phyloP scores from a whole-genome alignment of 2,797 vertebrate genomes.

The Parotocinclus haroldoi region DNA sequence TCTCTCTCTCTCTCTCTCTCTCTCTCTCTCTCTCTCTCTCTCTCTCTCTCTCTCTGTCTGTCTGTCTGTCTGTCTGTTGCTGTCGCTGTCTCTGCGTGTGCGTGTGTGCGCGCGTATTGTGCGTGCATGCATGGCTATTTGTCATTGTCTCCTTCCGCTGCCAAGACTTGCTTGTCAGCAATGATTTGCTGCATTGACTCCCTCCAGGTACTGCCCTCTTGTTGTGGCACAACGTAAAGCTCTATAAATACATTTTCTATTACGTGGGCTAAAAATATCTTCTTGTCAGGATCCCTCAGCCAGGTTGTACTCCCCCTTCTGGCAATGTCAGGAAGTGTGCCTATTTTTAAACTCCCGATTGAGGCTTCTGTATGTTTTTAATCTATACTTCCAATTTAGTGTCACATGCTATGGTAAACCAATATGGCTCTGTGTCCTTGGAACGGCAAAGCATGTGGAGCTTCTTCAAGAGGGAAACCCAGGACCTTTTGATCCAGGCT shows the following conservation, averaged over 20 bases:
- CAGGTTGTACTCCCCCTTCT: conserved; percentile 38
- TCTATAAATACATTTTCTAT: conserved; percentile 58
- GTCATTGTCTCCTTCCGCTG: conserved; percentile 30
- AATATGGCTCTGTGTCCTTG: conserved; percentile 18
- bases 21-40: too few relatives aligned
- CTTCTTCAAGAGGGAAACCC: neutral
- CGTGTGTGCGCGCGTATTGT: neutral
- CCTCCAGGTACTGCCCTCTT: conserved; percentile 39
- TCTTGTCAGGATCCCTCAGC: conserved; percentile 32
- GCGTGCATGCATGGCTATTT: conserved; percentile 5
- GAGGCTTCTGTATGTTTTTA: conserved; percentile 8
- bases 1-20: too few relatives aligned
- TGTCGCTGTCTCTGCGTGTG: conserved; percentile 20
- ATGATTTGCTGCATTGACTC: conserved; percentile 50
- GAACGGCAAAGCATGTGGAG: conserved; percentile 10
- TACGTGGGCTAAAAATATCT: conserved; percentile 55
- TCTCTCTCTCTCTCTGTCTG: too few relatives aligned
- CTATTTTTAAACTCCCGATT: neutral
- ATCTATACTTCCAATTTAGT: conserved; percentile 6
- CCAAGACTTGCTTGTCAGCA: conserved; percentile 42
- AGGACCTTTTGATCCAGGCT: conserved; percentile 13
- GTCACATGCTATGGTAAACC: conserved; percentile 20
- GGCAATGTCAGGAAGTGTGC: conserved; percentile 28
- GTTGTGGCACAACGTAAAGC: conserved; percentile 43
- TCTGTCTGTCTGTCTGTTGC: too few relatives aligned